Percentiles rank a stretch among this genome's conserved stretches.
phyloP scores from a whole-genome alignment of 2,113 vertebrate species.

The Martes martes region DNA sequence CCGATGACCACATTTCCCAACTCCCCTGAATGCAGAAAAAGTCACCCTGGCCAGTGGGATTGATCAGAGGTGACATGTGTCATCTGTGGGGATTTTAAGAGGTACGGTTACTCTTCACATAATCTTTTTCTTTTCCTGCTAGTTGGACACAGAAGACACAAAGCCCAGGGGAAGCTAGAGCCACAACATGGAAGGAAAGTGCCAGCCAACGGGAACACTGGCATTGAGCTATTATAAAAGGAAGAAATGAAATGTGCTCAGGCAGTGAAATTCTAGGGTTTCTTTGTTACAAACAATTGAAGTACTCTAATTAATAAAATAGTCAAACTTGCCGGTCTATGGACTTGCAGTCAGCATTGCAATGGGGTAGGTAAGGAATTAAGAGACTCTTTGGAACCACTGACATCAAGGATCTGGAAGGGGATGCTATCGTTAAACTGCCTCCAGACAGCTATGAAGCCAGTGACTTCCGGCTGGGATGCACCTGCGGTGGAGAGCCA shows the following conservation, averaged over 20 bases:
- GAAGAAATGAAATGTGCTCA: background rate
- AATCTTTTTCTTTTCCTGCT: background rate
- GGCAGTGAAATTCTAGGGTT: background rate
- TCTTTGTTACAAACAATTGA: background rate
- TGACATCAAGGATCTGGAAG: background rate
- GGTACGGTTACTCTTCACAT: background rate
- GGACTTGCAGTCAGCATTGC: background rate
- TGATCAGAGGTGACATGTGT: background rate
- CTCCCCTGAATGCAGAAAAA: background rate
- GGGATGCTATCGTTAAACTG: background rate
- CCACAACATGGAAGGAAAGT: background rate
- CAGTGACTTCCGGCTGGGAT: background rate
- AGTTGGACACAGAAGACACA: background rate
- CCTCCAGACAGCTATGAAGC: background rate
- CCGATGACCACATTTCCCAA: background rate
- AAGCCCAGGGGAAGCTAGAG: background rate
- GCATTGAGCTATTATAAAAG: background rate
- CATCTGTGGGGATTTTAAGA: background rate
- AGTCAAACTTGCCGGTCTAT: background rate
- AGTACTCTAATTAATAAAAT: background rate
- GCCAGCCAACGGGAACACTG: background rate
- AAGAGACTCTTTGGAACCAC: background rate
- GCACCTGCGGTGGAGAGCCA: background rate
- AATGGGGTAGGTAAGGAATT: background rate
- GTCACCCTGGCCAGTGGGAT: background rate